Evolutionary conservation across 2,797 vertebrate genomes (phyloP).

Genomic region (Lemur catta): DNA sequence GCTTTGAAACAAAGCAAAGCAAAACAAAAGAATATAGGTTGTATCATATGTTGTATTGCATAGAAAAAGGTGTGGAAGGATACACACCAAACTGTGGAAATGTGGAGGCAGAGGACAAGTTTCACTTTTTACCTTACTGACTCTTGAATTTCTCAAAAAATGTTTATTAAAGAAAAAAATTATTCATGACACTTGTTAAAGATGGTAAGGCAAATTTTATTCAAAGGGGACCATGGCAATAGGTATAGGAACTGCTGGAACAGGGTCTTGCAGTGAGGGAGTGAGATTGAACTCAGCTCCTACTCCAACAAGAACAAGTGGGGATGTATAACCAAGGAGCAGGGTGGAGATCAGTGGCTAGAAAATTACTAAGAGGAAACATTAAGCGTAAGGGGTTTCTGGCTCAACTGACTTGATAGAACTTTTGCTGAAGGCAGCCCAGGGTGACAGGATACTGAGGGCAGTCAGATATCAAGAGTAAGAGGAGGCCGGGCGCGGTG

Average conservation of each 20-base stretch:
- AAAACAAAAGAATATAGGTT: background rate
- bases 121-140: background rate
- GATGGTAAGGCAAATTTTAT: background rate
- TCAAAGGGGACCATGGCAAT: background rate
- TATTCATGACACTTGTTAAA: background rate
- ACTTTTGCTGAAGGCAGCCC: background rate
- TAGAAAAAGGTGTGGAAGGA: background rate
- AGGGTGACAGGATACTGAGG: background rate
- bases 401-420: background rate
- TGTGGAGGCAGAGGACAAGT: background rate
- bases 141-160: background rate
- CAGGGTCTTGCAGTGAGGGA: background rate
- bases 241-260: background rate
- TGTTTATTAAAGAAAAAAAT: background rate
- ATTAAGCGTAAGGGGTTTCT: background rate
- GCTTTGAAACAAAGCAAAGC: slow-evolving; percentile 12
- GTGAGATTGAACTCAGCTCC: background rate
- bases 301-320: background rate
- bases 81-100: background rate
- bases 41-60: background rate
- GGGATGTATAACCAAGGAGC: background rate
- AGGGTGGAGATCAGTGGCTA: too few relatives aligned
- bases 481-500: too few relatives aligned
- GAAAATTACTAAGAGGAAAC: background rate
- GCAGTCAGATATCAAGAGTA: background rate